These are phyloP conservation scores for Lipophrys pholis DNA, from an alignment of 2,113 vertebrate species.

Conservation along the genomic window DNA sequence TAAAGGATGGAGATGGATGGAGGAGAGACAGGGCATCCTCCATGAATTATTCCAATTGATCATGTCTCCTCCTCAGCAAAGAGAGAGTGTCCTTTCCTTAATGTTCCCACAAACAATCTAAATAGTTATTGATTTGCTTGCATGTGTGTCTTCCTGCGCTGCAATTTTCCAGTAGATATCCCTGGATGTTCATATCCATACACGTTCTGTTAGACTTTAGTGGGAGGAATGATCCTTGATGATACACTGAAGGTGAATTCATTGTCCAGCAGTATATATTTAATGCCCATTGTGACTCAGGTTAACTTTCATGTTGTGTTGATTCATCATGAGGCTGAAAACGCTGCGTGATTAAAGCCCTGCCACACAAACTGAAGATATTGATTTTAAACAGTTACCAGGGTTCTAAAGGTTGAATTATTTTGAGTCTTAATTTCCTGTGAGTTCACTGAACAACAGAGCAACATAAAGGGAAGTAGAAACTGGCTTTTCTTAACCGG, in stretches of 20 bases:
- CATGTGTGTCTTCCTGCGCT: not conserved
- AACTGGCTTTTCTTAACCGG: too few relatives aligned
- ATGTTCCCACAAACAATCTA: conserved; percentile 26
- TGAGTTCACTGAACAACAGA: too few relatives aligned
- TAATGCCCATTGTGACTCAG: not conserved
- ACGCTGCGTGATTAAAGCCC: too few relatives aligned
- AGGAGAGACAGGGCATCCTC: conserved; percentile 52
- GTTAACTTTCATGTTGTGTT: not conserved
- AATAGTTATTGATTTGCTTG: conserved; percentile 24
- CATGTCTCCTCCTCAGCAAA: conserved; percentile 34
- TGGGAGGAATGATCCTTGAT: not conserved
- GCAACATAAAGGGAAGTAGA: too few relatives aligned
- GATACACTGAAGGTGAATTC: not conserved
- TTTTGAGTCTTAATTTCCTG: too few relatives aligned
- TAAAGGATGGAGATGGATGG: conserved; percentile 63
- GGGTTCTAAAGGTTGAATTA: too few relatives aligned
- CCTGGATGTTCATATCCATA: not conserved
- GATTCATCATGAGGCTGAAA: too few relatives aligned
- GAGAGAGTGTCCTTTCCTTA: conserved; percentile 30
- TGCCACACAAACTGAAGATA: too few relatives aligned
- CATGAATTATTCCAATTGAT: conserved; percentile 80
- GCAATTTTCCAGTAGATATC: not conserved
- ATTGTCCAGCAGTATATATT: not conserved
- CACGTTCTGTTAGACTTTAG: not conserved
- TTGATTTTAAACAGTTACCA: too few relatives aligned